Conservation (phyloP, 2,113 vertebrate species). For the Trochalopteron elliotii region DNA sequence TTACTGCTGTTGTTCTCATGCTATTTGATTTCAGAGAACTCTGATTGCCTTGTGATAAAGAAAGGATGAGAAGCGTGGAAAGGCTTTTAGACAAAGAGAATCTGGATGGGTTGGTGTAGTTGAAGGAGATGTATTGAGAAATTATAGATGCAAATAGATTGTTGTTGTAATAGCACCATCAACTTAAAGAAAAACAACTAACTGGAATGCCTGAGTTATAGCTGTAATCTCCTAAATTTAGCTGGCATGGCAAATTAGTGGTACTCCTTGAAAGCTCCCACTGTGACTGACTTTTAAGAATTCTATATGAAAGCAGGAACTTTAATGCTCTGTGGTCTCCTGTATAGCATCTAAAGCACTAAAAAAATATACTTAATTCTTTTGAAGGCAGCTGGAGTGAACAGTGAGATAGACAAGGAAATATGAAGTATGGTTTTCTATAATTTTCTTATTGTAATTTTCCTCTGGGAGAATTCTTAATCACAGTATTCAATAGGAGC, state of each 20-base stretch:
- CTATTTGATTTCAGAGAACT: background rate
- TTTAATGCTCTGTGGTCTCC: background rate
- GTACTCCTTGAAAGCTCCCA: background rate
- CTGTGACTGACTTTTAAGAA: background rate
- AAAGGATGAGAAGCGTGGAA: background rate
- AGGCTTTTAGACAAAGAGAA: background rate
- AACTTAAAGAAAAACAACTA: background rate
- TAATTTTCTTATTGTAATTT: background rate
- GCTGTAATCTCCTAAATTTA: background rate
- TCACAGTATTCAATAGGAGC: background rate
- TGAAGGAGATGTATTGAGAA: background rate
- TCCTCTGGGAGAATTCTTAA: background rate
- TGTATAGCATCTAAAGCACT: background rate
- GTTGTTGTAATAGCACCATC: background rate
- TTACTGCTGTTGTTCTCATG: background rate
- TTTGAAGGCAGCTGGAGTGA: background rate
- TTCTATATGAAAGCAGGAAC: background rate
- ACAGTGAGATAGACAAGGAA: background rate
- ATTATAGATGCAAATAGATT: background rate
- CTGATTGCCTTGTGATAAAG: background rate
- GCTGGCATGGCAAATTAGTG: background rate
- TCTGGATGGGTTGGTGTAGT: background rate
- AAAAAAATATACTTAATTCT: background rate
- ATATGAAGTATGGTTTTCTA: background rate
- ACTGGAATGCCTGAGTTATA: background rate